Base-by-base conservation (phyloP, 2,888 invertebrate species). In the Rosalia funebris region DNA sequence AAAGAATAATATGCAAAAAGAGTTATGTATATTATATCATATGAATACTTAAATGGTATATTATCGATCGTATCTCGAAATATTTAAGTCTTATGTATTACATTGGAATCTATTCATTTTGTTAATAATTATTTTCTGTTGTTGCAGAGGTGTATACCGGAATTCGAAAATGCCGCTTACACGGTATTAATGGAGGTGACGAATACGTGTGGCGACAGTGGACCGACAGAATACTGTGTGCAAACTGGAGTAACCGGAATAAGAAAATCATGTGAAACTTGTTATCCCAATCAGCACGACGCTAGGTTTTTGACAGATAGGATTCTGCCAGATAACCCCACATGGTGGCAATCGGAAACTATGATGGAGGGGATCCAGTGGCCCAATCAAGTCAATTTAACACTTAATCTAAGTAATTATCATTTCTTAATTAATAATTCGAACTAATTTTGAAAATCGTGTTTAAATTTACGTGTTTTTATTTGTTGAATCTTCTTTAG, bases 341-440 rank as follows among this genome's bases (percentile, higher is more conserved):
- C 96, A 0, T 97, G 95, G 95, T 97, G 97, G 97, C 96, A 97
- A 80, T 96, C 96, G 0, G 96, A 98, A 79, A 98, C 99, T 1
- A 97, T 99, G 96, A 88, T 88, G 75, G 96, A 98, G 76, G 92
- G 91, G 17, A 90, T 96, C 56, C 94, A 96, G 79, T 92, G 91
- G 79, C 96, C 96, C 0, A 91, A 89, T 75, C 91, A 91, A 81
- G 97, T 99, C 71, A 98, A 98, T 82, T 84, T 99, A 17, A 78
- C 78, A 0, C 61, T 78, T 1, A 72, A 72, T 54, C 71, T 77
- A 56, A 74, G 77, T 77, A 65, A 68, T 70, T 65, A 10, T 34
- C n/a, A n/a, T n/a, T n/a, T n/a, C n/a, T n/a, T n/a, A n/a, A n/a
- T n/a, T n/a, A n/a, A n/a, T n/a, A n/a, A n/a, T n/a, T n/a, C n/a